Evolutionary conservation across 1,140 invertebrate genomes (phyloP).

Genomic region (Drosophila bocki): DNA sequence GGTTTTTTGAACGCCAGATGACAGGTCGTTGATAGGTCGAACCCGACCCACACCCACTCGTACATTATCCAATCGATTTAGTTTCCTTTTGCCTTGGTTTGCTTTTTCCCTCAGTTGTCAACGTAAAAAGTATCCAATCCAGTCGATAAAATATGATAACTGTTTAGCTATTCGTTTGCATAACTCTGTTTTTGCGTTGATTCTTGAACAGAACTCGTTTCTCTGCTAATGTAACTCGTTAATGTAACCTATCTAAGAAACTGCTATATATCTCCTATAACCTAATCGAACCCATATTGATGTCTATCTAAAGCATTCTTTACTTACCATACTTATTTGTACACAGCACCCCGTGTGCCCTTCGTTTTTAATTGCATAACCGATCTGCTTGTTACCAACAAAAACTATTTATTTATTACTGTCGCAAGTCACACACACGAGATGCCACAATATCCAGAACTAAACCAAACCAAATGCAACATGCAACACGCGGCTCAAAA

Average conservation of each 20-base stretch:
- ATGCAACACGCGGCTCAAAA: constrained; percentile 67
- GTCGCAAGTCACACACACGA: constrained; percentile 57
- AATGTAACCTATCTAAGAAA: constrained; percentile 58
- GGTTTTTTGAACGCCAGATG: constrained; percentile 63
- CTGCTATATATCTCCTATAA: constrained; percentile 61
- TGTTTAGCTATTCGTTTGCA: constrained; percentile 63
- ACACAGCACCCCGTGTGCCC: constrained; percentile 57
- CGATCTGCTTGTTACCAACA: constrained; percentile 70
- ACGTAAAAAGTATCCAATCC: constrained; percentile 32
- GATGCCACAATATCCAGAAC: constrained; percentile 39
- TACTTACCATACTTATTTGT: constrained; percentile 50
- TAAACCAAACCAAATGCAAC: constrained; percentile 37
- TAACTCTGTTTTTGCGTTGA: constrained; percentile 61
- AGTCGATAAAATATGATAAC: constrained; percentile 37
- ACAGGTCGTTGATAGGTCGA: constrained; percentile 29
- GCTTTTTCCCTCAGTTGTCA: constrained; percentile 35
- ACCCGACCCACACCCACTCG: constrained; percentile 24
- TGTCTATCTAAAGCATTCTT: constrained; percentile 68
- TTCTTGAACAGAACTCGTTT: constrained; percentile 52
- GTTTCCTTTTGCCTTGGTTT: constrained; percentile 39
- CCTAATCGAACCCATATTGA: constrained; percentile 62
- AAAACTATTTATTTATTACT: constrained; percentile 61
- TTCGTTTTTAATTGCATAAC: constrained; percentile 69
- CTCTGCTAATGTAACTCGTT: constrained; percentile 69
- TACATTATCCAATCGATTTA: constrained; percentile 28